Percentiles rank a stretch among this genome's conserved stretches.
phyloP scores from a whole-genome alignment of 2,113 vertebrate genomes.

The Trogon melanurus region DNA sequence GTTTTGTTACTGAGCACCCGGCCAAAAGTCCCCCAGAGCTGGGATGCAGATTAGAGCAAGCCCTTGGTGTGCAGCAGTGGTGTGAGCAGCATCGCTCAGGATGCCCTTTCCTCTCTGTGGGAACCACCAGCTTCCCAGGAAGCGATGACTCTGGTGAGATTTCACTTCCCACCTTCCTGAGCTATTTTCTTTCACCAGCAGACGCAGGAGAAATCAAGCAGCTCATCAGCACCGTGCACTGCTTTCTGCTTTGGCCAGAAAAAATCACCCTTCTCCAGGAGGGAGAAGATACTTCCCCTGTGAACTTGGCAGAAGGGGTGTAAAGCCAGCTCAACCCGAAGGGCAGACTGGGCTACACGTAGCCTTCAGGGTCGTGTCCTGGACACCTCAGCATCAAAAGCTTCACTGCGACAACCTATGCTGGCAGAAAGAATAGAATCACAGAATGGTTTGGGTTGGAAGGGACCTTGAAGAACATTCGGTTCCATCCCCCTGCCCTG shows the following conservation, averaged over 20 bases:
- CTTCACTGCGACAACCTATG: neutral
- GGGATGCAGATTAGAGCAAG: neutral
- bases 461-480: no score
- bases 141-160: neutral
- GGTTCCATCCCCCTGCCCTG: no score
- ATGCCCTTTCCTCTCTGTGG: accelerated
- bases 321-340: neutral
- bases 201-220: neutral
- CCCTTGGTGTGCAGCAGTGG: neutral
- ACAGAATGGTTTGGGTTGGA: no score
- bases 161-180: neutral
- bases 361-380: neutral
- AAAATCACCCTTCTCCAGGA: neutral
- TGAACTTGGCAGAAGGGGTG: neutral
- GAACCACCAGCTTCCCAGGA: neutral
- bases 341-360: accelerated
- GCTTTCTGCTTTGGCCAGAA: neutral
- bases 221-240: neutral
- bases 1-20: neutral
- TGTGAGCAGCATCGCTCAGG: neutral
- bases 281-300: neutral
- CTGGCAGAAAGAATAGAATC: neutral
- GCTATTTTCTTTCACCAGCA: accelerated
- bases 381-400: accelerated
- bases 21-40: neutral